phyloP scores from a whole-genome alignment of 2,113 vertebrate species.

The Mugil cephalus region DNA sequence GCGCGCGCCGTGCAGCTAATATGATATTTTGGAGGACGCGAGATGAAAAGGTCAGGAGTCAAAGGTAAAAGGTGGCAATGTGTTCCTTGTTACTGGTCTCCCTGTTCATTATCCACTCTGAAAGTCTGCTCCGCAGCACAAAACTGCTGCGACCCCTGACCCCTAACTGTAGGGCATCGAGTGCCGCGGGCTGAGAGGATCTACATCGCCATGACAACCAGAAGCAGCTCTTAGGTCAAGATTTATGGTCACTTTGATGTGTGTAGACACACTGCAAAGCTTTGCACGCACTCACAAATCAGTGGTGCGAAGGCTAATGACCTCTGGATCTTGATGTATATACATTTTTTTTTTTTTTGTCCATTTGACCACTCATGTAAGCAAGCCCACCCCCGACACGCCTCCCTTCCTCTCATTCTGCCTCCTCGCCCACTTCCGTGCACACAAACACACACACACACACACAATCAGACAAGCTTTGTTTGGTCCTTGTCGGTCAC shows the following conservation, averaged over 20 bases:
- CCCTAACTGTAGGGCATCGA: conserved; percentile 51
- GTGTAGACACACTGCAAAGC: conserved; percentile 27
- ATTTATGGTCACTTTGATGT: conserved; percentile 55
- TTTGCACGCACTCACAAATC: conserved; percentile 28
- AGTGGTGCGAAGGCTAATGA: conserved; percentile 44
- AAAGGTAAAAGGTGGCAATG: conserved; percentile 40
- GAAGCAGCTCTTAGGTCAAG: conserved; percentile 49
- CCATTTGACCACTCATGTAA: conserved; percentile 36
- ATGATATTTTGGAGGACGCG: conserved; percentile 42
- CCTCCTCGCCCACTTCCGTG: conserved; percentile 4
- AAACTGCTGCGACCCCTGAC: conserved; percentile 62
- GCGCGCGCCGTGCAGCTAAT: background rate
- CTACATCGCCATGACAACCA: conserved; percentile 60
- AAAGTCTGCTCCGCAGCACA: conserved; percentile 36
- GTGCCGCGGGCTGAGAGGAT: conserved; percentile 43
- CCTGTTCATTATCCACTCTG: conserved; percentile 62
- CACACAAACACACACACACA: conserved; percentile 9
- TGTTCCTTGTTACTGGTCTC: conserved; percentile 60
- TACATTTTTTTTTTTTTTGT: conserved; percentile 16
- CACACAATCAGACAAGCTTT: conserved; percentile 48
- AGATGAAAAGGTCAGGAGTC: conserved; percentile 46
- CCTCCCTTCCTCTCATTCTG: conserved; percentile 20
- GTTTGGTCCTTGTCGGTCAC: conserved; percentile 72
- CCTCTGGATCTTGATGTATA: conserved; percentile 46
- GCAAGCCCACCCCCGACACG: background rate